phyloP scores from a whole-genome alignment of 2,888 invertebrate species.

The Netelia fuscicornis region DNA sequence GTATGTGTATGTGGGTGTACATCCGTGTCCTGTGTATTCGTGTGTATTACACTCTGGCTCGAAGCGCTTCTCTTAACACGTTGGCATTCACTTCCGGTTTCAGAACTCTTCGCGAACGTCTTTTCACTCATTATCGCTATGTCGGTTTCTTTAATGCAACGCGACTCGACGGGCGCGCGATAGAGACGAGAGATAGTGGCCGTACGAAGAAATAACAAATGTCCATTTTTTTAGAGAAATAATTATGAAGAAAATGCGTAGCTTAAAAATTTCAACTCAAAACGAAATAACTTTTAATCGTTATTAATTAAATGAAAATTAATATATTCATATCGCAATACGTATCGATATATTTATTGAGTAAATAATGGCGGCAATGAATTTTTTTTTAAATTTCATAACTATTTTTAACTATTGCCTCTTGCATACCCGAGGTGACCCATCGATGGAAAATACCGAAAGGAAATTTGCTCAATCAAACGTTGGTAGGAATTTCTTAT shows the following conservation, averaged over 20 bases:
- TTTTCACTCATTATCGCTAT: conserved; percentile 16
- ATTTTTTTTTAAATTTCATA: too few relatives aligned
- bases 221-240: not conserved
- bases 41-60: not conserved
- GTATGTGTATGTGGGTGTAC: conserved; percentile 1
- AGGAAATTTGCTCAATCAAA: too few relatives aligned
- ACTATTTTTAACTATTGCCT: too few relatives aligned
- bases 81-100: not conserved
- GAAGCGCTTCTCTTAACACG: not conserved
- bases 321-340: too few relatives aligned
- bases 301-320: too few relatives aligned
- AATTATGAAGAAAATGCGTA: not conserved
- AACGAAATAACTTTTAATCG: too few relatives aligned
- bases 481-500: too few relatives aligned
- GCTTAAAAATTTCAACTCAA: too few relatives aligned
- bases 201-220: not conserved
- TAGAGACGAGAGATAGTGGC: not conserved
- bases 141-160: not conserved
- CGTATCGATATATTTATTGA: not conserved
- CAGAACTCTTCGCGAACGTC: not conserved
- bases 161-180: not conserved
- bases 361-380: not conserved
- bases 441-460: too few relatives aligned
- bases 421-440: too few relatives aligned
- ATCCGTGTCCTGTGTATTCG: not conserved